Percentiles rank a stretch among this genome's conserved stretches.
Conservation (phyloP, 2,113 vertebrate genomes). For the Suricata suricatta region DNA sequence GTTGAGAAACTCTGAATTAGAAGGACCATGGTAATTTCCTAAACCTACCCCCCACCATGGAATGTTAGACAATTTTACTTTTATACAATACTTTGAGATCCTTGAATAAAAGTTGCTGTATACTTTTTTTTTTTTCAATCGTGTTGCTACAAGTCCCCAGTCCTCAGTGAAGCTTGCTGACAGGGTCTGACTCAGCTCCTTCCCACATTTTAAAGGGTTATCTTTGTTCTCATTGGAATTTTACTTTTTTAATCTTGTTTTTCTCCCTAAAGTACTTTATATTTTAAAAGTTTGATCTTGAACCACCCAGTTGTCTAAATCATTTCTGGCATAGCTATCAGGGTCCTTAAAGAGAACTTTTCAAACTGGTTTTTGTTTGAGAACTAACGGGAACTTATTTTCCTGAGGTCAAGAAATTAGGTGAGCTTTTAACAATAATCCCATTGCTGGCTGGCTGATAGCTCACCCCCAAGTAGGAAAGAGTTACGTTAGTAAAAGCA, state of each 20-base stretch:
- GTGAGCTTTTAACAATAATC: background rate
- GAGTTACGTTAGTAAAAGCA: background rate
- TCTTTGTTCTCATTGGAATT: background rate
- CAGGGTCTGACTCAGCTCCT: constrained; percentile 66
- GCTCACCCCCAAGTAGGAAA: background rate
- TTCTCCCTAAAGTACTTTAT: background rate
- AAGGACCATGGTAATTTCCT: background rate
- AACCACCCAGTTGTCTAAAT: background rate
- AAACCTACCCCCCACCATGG: background rate
- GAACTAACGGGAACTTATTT: background rate
- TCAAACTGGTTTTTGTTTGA: background rate
- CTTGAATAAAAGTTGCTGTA: constrained; percentile 58
- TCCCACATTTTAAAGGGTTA: constrained; percentile 46
- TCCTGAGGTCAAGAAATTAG: background rate
- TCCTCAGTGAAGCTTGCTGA: constrained; percentile 11
- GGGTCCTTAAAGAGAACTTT: constrained; percentile 13
- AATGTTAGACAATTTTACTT: constrained; percentile 2
- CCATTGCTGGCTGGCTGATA: background rate
- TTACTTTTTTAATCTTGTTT: constrained; percentile 13
- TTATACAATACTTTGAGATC: constrained; percentile 3
- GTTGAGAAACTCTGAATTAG: background rate
- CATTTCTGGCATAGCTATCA: background rate
- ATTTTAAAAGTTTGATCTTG: background rate
- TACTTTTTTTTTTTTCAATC: background rate
- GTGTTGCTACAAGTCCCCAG: constrained; percentile 44